Evolutionary conservation across 2,113 vertebrate species (phyloP), one percentile per base, ranked within the genome.

Genomic region (Pelmatolapia mariae): DNA sequence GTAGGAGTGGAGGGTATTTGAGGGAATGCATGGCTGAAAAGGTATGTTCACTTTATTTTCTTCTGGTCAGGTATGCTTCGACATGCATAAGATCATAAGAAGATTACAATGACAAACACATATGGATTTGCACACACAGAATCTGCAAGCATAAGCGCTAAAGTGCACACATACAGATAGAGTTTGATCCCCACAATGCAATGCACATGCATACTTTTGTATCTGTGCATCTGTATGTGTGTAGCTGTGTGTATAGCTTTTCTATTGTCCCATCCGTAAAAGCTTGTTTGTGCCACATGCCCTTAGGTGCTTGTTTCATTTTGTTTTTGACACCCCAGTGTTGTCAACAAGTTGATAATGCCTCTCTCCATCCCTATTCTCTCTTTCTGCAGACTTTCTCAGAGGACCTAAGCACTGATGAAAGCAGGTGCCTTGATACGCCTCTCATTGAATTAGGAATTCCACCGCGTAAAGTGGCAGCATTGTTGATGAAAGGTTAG

Each of bases 401-500:
- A 54, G 61, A 90, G 87, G 92, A 83, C 83, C 82, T 15, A 40
- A 24, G 84, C 22, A 1, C 56, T 61, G 87, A 85, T 91, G 89
- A 91, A 89, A 91, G 86, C 89, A 86, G 92, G 88, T 93, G 89
- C 89, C 89, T 86, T 31, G 82, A 26, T 89, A 79, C 83, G 81
- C 82, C 82, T 87, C 80, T 90, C 76, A 85, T 79, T 91, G 90
- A 94, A 93, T 92, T 82, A 85, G 85, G 89, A 94, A 95, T 94
- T 94, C 94, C 91, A 83, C 89, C 59, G 93, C 57, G 87, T 87
- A 93, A 91, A 93, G 93, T 93, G 90, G 93, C 84, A 22, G 92
- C 87, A 94, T 95, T 94, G 94, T 94, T 94, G 91, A 95, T 90
- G 91, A 95, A 96, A 95, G 94, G 94, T 96, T 95, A 95, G 88